Evolutionary conservation across 2,888 invertebrate genomes (phyloP).

Genomic region (Lasioglossum villosulum): DNA sequence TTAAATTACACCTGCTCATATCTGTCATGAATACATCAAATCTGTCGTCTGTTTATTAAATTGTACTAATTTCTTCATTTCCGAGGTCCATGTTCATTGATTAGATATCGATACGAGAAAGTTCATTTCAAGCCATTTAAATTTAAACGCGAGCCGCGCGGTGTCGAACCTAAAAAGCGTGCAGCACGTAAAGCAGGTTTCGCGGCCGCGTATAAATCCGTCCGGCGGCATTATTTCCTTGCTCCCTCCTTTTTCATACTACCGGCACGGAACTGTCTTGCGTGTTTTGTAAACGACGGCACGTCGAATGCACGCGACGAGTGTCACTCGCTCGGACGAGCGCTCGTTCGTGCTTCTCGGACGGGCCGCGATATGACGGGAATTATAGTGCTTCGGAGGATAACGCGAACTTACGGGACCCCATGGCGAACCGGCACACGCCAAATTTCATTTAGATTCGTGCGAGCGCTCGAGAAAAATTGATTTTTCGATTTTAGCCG

Average conservation of each 20-base stretch:
- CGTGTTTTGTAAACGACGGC: constrained; percentile 29
- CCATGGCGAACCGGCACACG: too few species aligned
- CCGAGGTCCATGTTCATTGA: too few species aligned
- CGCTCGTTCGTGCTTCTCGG: neutral
- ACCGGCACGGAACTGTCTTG: constrained; percentile 8
- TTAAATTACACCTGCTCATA: too few species aligned
- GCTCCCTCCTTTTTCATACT: neutral
- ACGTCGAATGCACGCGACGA: constrained; percentile 20
- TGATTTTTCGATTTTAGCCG: too few species aligned
- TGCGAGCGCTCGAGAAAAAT: neutral
- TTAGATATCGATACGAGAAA: too few species aligned
- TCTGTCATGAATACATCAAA: too few species aligned
- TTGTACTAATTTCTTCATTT: too few species aligned
- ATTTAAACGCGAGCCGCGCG: neutral
- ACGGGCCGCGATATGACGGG: neutral
- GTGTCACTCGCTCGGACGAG: constrained; percentile 21
- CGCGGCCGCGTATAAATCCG: constrained; percentile 8
- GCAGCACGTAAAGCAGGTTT: neutral
- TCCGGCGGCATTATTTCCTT: constrained; percentile 6
- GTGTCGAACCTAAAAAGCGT: neutral
- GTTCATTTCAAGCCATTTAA: too few species aligned
- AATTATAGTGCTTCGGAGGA: neutral
- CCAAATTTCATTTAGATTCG: neutral
- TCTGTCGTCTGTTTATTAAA: too few species aligned
- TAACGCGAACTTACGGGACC: neutral